Base-by-base conservation (phyloP, 2,113 vertebrate species). In the Hemiprocne comata region DNA sequence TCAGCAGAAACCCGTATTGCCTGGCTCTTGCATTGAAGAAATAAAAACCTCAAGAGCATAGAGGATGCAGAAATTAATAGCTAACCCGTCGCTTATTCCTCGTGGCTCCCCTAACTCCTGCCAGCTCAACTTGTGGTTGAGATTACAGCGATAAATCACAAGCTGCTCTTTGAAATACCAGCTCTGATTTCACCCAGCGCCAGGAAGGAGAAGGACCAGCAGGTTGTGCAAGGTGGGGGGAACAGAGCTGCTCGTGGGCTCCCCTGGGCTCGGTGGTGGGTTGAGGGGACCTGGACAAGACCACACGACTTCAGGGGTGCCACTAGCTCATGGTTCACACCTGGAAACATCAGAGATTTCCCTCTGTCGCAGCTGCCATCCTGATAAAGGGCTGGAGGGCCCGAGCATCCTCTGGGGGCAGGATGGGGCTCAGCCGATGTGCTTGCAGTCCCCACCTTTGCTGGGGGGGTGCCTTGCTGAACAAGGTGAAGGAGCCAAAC, bases 81-180 rank as follows among this genome's bases (percentile, higher is more conserved):
- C 85, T 51, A 69, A 42, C 5, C 77, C 78, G 88, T 76, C 29
- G 10, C 72, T 31, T 64, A 75, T 16, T 61, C 95, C 91, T 96
- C 73, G 86, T 75, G 91, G 95, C 96, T 95, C 86, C 91, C 83
- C 86, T 38, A 48, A n/a, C 91, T 95, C 28, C 83, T 93, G 96
- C 94, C 95, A 94, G 94, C 96, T 94, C 96, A 94, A 75, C 95
- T 95, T 97, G 94, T 89, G 95, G 85, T 96, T 40, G 95, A 95
- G 95, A 96, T 96, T 96, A 92, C 90, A 79, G 94, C 2, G 79
- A 95, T 95, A 97, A 96, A 97, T 96, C 94, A 94, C 95, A 93
- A 96, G 95, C 90, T 96, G 54, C 93, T 90, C 93, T 93, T 92
- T 93, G 93, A 95, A 97, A 96, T 92, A 96, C 81, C 94, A 86